Evolutionary conservation across 2,888 invertebrate genomes (phyloP), one percentile per base, ranked within the genome.

Genomic region (Troides oblongomaculatus): DNA sequence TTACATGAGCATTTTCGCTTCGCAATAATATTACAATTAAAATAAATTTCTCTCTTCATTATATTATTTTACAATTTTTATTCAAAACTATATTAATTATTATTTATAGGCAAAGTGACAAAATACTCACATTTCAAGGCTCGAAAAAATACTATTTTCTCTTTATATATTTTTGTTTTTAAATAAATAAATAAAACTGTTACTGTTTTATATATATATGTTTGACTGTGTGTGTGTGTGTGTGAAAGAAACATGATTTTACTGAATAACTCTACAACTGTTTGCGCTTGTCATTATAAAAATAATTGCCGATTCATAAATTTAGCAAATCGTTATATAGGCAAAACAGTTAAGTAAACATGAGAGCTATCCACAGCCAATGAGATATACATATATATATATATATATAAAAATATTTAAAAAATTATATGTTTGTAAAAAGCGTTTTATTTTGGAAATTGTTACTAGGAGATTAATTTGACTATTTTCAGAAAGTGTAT

Each of bases 1-100:
- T 87, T 92, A 92, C 92, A 92, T 90, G 91, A 92, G 92, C 92
- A 91, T 90, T 89, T 84, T 87, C 81, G 88, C 90, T 90, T 90
- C 87, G 85, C 86, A 90, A 89, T 90, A 87, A 83, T 86, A 86
- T 88, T 88, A 90, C 88, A 87, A 84, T 87, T 90, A 90, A 91
- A 92, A 91, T 90, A 90, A 81, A 83, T 86, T 89, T 90, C 86
- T 90, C 88, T 90, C 87, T 88, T 77, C 85, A 84, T 87, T 89
- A 89, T 88, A 89, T 85, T 88, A 86, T 90, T 90, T 84, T 88
- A 88, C 88, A 90, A 79, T 77, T 78, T 78, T 80, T 77, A 83
- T 83, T 79, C 75, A 81, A 84, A 21, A 81, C 81, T 85, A 85
- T 83, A 81, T 81, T 84, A 81, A 85, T 83, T 80, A 66, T 66